Evolutionary conservation across 2,888 invertebrate species (phyloP).

Genomic region (Calliopum simillimum): DNA sequence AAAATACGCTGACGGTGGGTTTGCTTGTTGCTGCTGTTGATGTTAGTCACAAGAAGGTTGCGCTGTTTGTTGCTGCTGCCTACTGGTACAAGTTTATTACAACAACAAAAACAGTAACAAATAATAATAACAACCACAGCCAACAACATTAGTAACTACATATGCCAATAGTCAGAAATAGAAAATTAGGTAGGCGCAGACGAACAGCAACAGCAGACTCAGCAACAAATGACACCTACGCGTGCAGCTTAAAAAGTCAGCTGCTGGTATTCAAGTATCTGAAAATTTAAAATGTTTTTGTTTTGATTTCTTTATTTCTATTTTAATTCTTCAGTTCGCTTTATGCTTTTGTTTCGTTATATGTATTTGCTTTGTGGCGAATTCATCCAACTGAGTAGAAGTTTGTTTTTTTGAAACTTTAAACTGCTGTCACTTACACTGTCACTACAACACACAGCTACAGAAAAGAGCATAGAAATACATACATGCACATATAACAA

Average conservation of each 20-base stretch:
- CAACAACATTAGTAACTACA: constrained; percentile 11
- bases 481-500: too few relatives aligned
- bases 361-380: too few relatives aligned
- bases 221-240: constrained; percentile 40
- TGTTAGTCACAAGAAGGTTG: neutral
- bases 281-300: too few relatives aligned
- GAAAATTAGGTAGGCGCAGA: constrained; percentile 35
- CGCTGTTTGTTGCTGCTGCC: constrained; percentile 11
- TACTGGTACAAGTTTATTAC: constrained; percentile 7
- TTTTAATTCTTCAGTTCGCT: too few relatives aligned
- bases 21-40: neutral
- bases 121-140: neutral
- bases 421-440: too few relatives aligned
- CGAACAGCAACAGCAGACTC: constrained; percentile 44
- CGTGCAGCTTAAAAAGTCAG: constrained; percentile 20
- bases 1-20: constrained; percentile 2
- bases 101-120: constrained; percentile 8
- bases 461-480: too few relatives aligned
- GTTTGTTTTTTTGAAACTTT: too few relatives aligned
- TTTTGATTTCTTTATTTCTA: constrained; percentile 35
- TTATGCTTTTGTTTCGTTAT: too few relatives aligned
- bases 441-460: too few relatives aligned
- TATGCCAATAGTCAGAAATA: constrained; percentile 45
- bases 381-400: too few relatives aligned
- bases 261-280: constrained; percentile 12